Evolutionary conservation across 2,888 invertebrate genomes (phyloP), one percentile per base, ranked within the genome.

Genomic region (Harpalus rufipes): DNA sequence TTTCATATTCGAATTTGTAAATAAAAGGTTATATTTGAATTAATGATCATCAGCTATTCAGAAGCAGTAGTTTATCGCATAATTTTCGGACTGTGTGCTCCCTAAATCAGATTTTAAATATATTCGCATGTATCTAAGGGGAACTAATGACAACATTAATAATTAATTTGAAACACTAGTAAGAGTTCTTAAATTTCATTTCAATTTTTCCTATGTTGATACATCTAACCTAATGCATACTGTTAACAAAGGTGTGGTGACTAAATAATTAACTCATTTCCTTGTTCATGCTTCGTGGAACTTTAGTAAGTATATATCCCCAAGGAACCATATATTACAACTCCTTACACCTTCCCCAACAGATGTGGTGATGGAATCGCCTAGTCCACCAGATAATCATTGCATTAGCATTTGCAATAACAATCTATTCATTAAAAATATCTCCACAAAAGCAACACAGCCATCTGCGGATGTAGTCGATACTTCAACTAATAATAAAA

Each of bases 321-420:
- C 88, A 25, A 87, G 89, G 76, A 86, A 86, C 87, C 85, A 86
- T 65, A 86, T 85, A 21, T 82, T 87, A 87, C 89, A 89, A 85
- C 91, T 91, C 87, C 89, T 93, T 87, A 93, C 92, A 85, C 93
- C 93, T 68, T 93, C 93, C 79, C 93, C 93, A 78, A 92, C 92
- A 88, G 92, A 92, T 88, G 89, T 92, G 44, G 90, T 90, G 76
- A 92, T 93, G 92, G 91, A 91, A 86, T 92, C 92, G 81, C 92
- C 92, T 85, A 92, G 91, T 87, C 92, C 92, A 25, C 89, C 90
- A 84, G 89, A 89, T 82, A 89, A 88, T 39, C 90, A 89, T 85
- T 90, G 90, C 90, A 88, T 90, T 89, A 89, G 90, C 88, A 90
- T 91, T 81, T 91, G 91, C 87, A 91, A 91, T 86, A 91, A 91